Conservation (phyloP, 2,113 vertebrate genomes). For the Salvelinus sp. region DNA sequence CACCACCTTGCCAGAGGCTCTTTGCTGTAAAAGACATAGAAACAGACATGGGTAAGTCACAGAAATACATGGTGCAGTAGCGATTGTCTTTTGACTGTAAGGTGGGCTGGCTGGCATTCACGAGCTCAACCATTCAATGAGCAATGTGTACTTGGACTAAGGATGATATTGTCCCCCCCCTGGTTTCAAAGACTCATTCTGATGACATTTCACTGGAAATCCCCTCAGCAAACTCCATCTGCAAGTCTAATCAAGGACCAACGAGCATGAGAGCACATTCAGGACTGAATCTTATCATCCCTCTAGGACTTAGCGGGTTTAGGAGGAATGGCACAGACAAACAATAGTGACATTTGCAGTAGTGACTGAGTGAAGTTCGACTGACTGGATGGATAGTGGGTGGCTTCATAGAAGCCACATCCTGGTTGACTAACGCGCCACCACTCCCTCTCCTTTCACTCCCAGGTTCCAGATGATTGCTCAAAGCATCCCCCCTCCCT, state of each 20-base stretch:
- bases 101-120: no score
- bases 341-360: neutral
- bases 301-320: neutral
- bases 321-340: neutral
- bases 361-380: constrained; percentile 2
- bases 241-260: neutral
- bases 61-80: neutral
- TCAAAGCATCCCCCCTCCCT: constrained; percentile 20
- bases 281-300: no score
- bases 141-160: neutral
- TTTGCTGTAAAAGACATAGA: constrained; percentile 78
- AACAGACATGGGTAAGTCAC: neutral
- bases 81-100: neutral
- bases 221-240: no score
- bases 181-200: neutral
- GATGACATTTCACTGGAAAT: neutral
- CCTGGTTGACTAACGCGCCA: constrained; percentile 15
- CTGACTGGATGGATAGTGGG: constrained; percentile 12
- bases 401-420: constrained; percentile 6
- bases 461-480: constrained; percentile 5
- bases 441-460: constrained; percentile 18
- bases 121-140: no score
- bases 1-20: constrained; percentile 89
- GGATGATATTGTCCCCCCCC: neutral
- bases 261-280: no score